These are phyloP conservation scores for Drosophila mercatorum DNA, from an alignment of 2,888 invertebrate species.

Conservation along the genomic window DNA sequence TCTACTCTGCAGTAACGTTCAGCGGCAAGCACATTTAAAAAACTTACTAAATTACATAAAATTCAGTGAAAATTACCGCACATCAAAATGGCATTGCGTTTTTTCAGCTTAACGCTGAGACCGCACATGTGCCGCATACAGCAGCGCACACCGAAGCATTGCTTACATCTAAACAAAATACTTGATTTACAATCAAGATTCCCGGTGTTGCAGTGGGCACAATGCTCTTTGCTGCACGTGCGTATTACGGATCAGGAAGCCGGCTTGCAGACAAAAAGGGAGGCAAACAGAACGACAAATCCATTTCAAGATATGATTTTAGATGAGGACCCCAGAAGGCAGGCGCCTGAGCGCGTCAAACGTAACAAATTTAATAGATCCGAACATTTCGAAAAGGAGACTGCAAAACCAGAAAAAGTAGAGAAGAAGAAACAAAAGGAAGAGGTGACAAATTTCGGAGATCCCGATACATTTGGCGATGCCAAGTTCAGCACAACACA, in stretches of 20 bases:
- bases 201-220: slow-evolving; percentile 2
- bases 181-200: slow-evolving; percentile 4
- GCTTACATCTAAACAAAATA: slow-evolving; percentile 5
- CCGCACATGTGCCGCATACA: slow-evolving; percentile 34
- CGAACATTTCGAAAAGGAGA: neutral
- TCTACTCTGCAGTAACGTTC: slow-evolving; percentile 17
- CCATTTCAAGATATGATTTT: slow-evolving; percentile 20
- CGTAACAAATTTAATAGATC: slow-evolving; percentile 8
- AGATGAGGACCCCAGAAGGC: slow-evolving; percentile 11
- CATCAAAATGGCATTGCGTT: slow-evolving; percentile 58
- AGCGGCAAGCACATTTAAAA: slow-evolving; percentile 43
- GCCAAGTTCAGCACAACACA: slow-evolving; percentile 22
- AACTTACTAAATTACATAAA: slow-evolving; percentile 63
- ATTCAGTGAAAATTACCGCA: slow-evolving; percentile 27
- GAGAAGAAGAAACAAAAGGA: slow-evolving; percentile 17
- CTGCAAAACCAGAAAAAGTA: neutral
- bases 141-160: neutral
- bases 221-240: slow-evolving; percentile 62
- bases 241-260: slow-evolving; percentile 77
- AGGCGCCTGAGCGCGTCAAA: neutral
- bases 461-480: slow-evolving; percentile 79
- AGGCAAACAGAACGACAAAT: slow-evolving; percentile 50
- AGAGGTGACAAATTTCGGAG: slow-evolving; percentile 28
- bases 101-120: slow-evolving; percentile 45
- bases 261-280: slow-evolving; percentile 60